Evolutionary conservation across 1,140 invertebrate genomes (phyloP).

Genomic region (Drosophila azteca): DNA sequence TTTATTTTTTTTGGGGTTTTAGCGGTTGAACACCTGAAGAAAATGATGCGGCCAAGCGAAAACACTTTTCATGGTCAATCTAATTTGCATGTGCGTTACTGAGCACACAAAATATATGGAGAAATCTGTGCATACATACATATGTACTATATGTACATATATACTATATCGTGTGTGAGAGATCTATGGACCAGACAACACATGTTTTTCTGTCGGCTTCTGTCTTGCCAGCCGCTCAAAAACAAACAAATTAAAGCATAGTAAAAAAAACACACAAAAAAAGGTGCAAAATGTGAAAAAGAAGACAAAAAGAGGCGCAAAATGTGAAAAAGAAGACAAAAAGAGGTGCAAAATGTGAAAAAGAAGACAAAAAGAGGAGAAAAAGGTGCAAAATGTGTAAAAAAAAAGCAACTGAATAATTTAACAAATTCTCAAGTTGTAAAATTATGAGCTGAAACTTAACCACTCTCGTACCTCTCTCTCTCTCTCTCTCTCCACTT

Average conservation of each 20-base stretch:
- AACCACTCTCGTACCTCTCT: not conserved
- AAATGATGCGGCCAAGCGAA: conserved; percentile 40
- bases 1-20: conserved; percentile 1
- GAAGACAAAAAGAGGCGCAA: no score
- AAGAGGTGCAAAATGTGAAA: no score
- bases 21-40: conserved; percentile 38
- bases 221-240: not conserved
- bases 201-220: not conserved
- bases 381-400: no score
- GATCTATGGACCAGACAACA: not conserved
- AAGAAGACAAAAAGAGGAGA: no score
- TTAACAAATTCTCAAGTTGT: no score
- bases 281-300: no score
- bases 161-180: no score
- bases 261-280: no score
- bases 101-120: conserved; percentile 10
- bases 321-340: no score
- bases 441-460: no score
- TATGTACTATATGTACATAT: not conserved
- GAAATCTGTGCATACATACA: not conserved
- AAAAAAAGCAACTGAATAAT: no score
- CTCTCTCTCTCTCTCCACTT: no score
- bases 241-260: not conserved
- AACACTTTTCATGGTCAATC: conserved; percentile 61
- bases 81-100: conserved; percentile 59